These are phyloP conservation scores for Diogma glabrata DNA, from an alignment of 2,888 invertebrate genomes.

Conservation along the genomic window DNA sequence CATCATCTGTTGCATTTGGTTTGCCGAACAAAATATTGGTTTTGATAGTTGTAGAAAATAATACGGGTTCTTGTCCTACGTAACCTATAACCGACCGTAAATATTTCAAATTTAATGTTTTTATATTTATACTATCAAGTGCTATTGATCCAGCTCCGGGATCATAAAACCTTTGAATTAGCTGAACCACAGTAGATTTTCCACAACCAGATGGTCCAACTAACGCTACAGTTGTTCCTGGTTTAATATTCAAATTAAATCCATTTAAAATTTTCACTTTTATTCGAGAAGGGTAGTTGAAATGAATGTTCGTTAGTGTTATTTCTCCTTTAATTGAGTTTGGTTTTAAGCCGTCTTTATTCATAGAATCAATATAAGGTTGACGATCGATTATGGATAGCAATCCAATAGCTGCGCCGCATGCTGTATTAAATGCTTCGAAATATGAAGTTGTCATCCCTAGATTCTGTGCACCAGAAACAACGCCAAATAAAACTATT, in stretches of 20 bases:
- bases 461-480: constrained; percentile 66
- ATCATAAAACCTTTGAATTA: constrained; percentile 65
- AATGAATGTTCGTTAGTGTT: constrained; percentile 53
- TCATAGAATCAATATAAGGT: constrained; percentile 59
- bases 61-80: constrained; percentile 78
- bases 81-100: constrained; percentile 67
- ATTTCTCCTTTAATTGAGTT: constrained; percentile 48
- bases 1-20: constrained; percentile 49
- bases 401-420: constrained; percentile 59
- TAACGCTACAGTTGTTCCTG: constrained; percentile 58
- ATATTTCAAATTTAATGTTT: constrained; percentile 58
- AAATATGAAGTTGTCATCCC: constrained; percentile 64
- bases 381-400: constrained; percentile 60
- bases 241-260: constrained; percentile 45
- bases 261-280: constrained; percentile 63
- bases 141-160: constrained; percentile 42
- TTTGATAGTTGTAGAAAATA: constrained; percentile 66
- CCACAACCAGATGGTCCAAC: constrained; percentile 70
- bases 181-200: constrained; percentile 68
- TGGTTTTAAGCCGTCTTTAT: constrained; percentile 47
- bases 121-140: constrained; percentile 50
- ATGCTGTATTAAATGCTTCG: constrained; percentile 57
- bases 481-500: constrained; percentile 64
- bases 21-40: constrained; percentile 62
- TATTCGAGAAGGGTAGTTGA: constrained; percentile 64